Evolutionary conservation across 2,113 vertebrate genomes (phyloP).

Genomic region (Puntigrus tetrazona): DNA sequence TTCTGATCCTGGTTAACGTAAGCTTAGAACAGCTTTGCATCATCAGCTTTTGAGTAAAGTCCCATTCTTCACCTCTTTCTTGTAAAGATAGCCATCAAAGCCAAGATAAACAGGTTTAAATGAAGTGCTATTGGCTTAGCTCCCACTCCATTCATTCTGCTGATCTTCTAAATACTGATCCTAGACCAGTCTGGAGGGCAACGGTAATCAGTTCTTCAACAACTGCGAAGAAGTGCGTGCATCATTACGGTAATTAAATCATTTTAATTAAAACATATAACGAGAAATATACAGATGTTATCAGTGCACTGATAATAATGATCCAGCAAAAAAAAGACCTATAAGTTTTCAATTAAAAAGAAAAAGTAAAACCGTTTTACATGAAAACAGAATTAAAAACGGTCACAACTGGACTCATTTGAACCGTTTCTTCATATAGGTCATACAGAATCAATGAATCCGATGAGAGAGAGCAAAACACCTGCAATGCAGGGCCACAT

Average conservation of each 20-base stretch:
- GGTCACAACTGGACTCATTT: no score
- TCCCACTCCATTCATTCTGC: slow-evolving; percentile 25
- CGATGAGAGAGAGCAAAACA: not conserved
- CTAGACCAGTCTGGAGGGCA: not conserved
- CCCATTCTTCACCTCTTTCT: not conserved
- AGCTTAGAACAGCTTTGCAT: not conserved
- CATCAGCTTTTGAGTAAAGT: slow-evolving; percentile 6
- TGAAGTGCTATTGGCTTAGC: slow-evolving; percentile 16
- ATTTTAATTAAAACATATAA: not conserved
- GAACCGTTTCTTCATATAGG: not conserved
- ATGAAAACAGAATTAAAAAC: not conserved
- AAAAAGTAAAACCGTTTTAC: no score
- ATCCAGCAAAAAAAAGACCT: not conserved
- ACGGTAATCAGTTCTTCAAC: not conserved
- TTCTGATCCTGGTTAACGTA: not conserved
- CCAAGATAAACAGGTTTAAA: slow-evolving; percentile 28
- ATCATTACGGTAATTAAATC: not conserved
- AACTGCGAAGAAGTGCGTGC: not conserved
- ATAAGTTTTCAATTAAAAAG: no score
- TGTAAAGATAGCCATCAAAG: slow-evolving; percentile 27
- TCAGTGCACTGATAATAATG: not conserved
- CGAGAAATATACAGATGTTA: not conserved
- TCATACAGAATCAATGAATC: not conserved
- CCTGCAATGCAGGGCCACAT: not conserved
- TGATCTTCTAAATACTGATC: not conserved